Conservation (phyloP, 2,888 invertebrate genomes). For the Syritta pipiens region DNA sequence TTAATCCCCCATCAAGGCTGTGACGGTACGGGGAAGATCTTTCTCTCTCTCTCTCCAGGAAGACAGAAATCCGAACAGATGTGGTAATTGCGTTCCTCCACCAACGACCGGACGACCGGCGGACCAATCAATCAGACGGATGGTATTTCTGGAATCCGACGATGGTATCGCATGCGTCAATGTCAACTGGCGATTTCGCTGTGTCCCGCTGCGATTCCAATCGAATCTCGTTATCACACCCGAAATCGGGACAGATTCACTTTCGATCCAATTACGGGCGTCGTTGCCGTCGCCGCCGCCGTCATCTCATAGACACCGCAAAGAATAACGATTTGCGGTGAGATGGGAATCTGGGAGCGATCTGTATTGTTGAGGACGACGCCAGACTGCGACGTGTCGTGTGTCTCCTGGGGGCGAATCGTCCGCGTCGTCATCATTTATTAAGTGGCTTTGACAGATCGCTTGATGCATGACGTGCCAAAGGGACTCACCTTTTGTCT, state of each 20-base stretch:
- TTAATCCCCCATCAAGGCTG: slow-evolving; percentile 63
- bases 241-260: slow-evolving; percentile 66
- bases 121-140: slow-evolving; percentile 67
- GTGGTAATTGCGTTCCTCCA: slow-evolving; percentile 49
- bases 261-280: slow-evolving; percentile 57
- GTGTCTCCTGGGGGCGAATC: slow-evolving; percentile 23
- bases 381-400: slow-evolving; percentile 24
- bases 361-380: slow-evolving; percentile 54
- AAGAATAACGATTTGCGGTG: slow-evolving; percentile 63
- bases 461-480: slow-evolving; percentile 67
- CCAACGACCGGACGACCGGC: slow-evolving; percentile 4
- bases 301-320: slow-evolving; percentile 40
- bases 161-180: slow-evolving; percentile 67
- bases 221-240: slow-evolving; percentile 67
- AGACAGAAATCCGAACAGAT: slow-evolving; percentile 51
- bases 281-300: background rate
- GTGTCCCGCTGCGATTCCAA: slow-evolving; percentile 54
- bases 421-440: slow-evolving; percentile 58
- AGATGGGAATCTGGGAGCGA: slow-evolving; percentile 64
- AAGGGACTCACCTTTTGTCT: slow-evolving; percentile 63
- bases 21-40: slow-evolving; percentile 21
- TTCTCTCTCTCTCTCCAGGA: slow-evolving; percentile 3
- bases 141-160: slow-evolving; percentile 60
- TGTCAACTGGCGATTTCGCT: slow-evolving; percentile 56
- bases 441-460: slow-evolving; percentile 62